Conservation (phyloP, 2,113 vertebrate genomes). For the Mungos mungo region DNA sequence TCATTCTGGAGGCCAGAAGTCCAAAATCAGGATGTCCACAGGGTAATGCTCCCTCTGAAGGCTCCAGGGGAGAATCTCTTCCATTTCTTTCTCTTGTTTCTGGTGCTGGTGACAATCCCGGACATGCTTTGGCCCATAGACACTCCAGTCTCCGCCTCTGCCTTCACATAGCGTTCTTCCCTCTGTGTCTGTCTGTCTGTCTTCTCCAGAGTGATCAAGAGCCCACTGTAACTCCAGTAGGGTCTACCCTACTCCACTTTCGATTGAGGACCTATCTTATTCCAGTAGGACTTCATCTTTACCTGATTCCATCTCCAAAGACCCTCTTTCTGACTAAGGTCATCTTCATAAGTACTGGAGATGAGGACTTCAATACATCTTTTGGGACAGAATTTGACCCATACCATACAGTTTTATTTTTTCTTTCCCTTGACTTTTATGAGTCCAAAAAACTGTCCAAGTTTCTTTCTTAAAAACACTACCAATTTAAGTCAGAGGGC, state of each 20-base stretch:
- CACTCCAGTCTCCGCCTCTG: neutral
- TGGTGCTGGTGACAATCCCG: neutral
- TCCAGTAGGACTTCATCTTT: neutral
- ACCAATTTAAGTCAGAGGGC: conserved; percentile 33
- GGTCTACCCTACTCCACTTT: neutral
- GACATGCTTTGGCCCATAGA: neutral
- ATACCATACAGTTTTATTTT: neutral
- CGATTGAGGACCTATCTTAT: neutral
- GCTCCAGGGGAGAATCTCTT: neutral
- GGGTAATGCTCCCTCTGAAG: neutral
- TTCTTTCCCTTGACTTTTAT: neutral
- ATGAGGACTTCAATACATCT: neutral
- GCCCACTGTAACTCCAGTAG: neutral
- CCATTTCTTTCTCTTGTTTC: neutral
- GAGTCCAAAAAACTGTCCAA: neutral
- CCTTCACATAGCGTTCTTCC: neutral
- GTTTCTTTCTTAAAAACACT: neutral
- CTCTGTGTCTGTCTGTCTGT: neutral
- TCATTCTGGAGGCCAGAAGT: neutral
- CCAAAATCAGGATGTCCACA: neutral
- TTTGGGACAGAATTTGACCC: neutral
- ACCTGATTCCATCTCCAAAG: neutral
- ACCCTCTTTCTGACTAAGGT: neutral
- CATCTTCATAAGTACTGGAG: neutral
- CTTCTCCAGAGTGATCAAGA: neutral